A percentile compares a stretch with the other conserved stretches of the same genome.
These are phyloP conservation scores for Agrenia bidenticulata DNA, from an alignment of 2,888 invertebrate species.

Conservation along the genomic window DNA sequence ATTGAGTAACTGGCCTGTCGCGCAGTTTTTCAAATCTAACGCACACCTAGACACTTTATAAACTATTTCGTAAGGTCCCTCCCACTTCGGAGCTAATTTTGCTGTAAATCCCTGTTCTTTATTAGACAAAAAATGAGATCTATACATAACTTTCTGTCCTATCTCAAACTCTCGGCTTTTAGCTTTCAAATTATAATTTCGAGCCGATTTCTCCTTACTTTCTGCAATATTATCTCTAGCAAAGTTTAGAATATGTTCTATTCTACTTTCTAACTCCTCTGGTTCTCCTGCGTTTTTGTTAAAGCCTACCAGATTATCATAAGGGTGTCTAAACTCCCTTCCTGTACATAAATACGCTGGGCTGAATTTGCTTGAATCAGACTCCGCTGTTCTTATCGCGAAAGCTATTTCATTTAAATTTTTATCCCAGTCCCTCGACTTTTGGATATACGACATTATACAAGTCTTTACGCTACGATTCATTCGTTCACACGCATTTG, in stretches of 20 bases:
- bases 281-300: too few species aligned
- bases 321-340: slow-evolving; percentile 30
- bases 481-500: slow-evolving; percentile 35
- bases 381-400: slow-evolving; percentile 26
- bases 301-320: slow-evolving; percentile 21
- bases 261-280: background rate
- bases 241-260: background rate
- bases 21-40: background rate
- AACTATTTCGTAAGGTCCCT: background rate
- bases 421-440: slow-evolving; percentile 33
- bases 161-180: background rate
- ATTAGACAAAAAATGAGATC: background rate
- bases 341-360: slow-evolving; percentile 37
- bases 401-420: slow-evolving; percentile 27
- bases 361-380: slow-evolving; percentile 26
- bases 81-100: slow-evolving; percentile 4
- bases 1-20: background rate
- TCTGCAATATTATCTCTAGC: background rate
- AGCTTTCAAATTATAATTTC: background rate
- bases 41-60: background rate
- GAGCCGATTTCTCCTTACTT: background rate
- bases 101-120: background rate
- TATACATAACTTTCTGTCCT: background rate
- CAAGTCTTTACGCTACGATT: slow-evolving; percentile 26
- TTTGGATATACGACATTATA: slow-evolving; percentile 19